Base-by-base conservation (phyloP, 2,113 vertebrate species). In the Cromileptes altivelis region DNA sequence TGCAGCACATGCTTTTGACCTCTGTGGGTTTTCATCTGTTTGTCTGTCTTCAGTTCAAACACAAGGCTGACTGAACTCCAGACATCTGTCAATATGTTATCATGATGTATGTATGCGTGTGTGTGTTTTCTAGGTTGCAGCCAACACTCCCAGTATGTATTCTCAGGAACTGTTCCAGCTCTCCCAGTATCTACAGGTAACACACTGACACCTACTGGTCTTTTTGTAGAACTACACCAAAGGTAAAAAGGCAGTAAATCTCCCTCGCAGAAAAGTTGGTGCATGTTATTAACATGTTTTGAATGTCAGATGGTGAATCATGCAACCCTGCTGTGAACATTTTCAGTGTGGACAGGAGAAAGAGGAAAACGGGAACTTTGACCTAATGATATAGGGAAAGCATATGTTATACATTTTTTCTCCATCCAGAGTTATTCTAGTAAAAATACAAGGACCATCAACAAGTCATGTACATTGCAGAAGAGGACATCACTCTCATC, bases 131-230 rank as follows among this genome's bases (percentile, higher is more conserved):
- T 89, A 99, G 98, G 98, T 99, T 95, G 96, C 98, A 92, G 98
- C 98, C 97, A 99, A 98, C 95, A 97, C 97, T 95, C 98, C 98
- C 97, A 99, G 97, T 96, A 99, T 99, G 97, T 99, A 99, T 94
- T 99, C 98, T 99, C 98, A 99, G 98, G 98, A 99, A 98, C 96
- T 99, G 93, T 99, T 99, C 96, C 98, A 99, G 96, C 98, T 99
- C 89, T 99, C 98, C 94, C 98, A 99, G 96, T 99, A 99, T 97
- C 95, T 99, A 89, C 98, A 99, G 98, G 98, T 99, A 97, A 86
- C 17, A 68, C 85, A 78, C 83, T 89, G 93, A 84, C 94, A 85
- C 85, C 94, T 93, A 52, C 70, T 94, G 93, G 85, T 11, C 75
- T 6, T 14, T 23, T 5, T 37, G 0, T 19, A 55, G 1, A 55